phyloP scores from a whole-genome alignment of 2,113 vertebrate genomes.

The Tachysurus vachellii region DNA sequence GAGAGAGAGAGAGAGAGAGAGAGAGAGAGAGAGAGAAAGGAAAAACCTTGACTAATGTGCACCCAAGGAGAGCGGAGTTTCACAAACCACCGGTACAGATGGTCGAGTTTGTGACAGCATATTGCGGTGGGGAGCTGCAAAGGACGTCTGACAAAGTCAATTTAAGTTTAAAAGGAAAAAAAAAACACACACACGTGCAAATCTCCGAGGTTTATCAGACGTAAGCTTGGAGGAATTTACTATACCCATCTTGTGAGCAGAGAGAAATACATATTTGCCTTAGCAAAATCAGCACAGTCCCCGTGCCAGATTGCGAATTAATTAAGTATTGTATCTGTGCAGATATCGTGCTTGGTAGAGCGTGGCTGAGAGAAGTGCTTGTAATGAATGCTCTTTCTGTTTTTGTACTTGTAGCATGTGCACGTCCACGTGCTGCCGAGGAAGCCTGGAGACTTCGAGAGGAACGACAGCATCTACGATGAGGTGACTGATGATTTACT shows the following conservation, averaged over 20 bases:
- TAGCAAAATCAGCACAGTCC: slow-evolving; percentile 35
- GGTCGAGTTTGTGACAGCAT: slow-evolving; percentile 58
- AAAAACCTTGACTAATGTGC: slow-evolving; percentile 49
- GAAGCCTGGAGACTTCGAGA: slow-evolving; percentile 79
- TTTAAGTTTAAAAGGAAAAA: slow-evolving; percentile 62
- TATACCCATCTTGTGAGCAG: slow-evolving; percentile 58
- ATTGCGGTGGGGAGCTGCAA: slow-evolving; percentile 36
- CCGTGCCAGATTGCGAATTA: slow-evolving; percentile 55
- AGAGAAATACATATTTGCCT: slow-evolving; percentile 25
- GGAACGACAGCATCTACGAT: slow-evolving; percentile 82
- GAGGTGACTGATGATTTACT: slow-evolving; percentile 68
- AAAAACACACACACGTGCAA: slow-evolving; percentile 15
- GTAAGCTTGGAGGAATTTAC: slow-evolving; percentile 53
- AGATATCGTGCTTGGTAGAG: slow-evolving; percentile 47
- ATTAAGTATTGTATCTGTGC: slow-evolving; percentile 51
- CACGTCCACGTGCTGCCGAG: slow-evolving; percentile 84
- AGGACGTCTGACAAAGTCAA: slow-evolving; percentile 63
- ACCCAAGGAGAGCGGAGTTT: slow-evolving; percentile 58
- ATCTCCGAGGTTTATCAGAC: slow-evolving; percentile 56
- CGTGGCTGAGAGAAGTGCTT: slow-evolving; percentile 1
- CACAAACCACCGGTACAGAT: slow-evolving; percentile 56
- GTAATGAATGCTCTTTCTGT: slow-evolving; percentile 28
- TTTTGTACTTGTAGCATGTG: slow-evolving; percentile 78
- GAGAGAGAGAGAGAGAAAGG: too few species aligned
- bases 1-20: too few species aligned